These are phyloP conservation scores for Paraplagusia blochii DNA, from an alignment of 2,113 vertebrate species.

Conservation along the genomic window DNA sequence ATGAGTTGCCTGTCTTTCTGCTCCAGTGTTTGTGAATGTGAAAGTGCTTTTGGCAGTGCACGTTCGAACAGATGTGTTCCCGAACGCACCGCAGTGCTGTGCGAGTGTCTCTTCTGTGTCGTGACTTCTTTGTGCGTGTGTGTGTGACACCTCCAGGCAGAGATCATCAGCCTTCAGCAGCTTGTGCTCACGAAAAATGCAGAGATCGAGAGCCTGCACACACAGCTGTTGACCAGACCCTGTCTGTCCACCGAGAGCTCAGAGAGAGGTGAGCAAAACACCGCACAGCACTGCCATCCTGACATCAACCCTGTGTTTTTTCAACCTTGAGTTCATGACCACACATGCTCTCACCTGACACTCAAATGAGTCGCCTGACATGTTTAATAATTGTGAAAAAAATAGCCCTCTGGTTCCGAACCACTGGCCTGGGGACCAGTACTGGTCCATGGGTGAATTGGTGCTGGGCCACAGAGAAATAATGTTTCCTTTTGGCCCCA, in stretches of 20 bases:
- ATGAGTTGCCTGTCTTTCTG: not conserved
- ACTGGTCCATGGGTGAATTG: too few relatives aligned
- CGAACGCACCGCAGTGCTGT: not conserved
- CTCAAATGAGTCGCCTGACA: too few relatives aligned
- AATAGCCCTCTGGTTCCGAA: too few relatives aligned
- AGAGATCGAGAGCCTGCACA: constrained; percentile 90
- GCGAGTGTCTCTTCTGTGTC: constrained; percentile 8
- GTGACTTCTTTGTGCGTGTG: constrained; percentile 17
- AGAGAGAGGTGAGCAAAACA: constrained; percentile 83
- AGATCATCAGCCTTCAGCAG: constrained; percentile 91
- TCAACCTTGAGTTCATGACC: too few relatives aligned
- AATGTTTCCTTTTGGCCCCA: too few relatives aligned
- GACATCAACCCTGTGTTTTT: too few relatives aligned
- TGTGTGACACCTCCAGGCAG: constrained; percentile 75
- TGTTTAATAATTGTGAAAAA: too few relatives aligned
- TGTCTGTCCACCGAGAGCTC: constrained; percentile 75
- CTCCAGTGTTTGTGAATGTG: constrained; percentile 9
- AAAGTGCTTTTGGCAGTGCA: not conserved
- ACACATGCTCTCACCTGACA: too few relatives aligned
- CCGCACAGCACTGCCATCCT: constrained; percentile 1
- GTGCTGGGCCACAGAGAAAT: too few relatives aligned
- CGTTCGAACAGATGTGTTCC: constrained; percentile 12
- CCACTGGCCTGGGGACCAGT: too few relatives aligned
- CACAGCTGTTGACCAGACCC: constrained; percentile 82
- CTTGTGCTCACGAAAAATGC: constrained; percentile 87